These are phyloP conservation scores for Centropyge bicolor DNA, from an alignment of 2,797 vertebrate genomes.

Conservation along the genomic window DNA sequence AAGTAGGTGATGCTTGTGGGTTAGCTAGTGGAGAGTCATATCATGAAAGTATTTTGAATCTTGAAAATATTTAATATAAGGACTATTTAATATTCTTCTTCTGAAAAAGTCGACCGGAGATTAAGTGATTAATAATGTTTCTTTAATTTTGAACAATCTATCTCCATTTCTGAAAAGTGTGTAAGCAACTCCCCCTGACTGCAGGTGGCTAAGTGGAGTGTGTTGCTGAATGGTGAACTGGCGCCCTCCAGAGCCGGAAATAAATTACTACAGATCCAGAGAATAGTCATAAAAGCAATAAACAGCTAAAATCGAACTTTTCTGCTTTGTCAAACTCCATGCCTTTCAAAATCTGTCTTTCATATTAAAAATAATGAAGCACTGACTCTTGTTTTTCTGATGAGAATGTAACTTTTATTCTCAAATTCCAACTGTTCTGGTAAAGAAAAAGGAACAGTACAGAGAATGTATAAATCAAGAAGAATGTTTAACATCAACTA, in stretches of 20 bases:
- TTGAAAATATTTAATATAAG: no score
- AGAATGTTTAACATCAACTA: conserved; percentile 19
- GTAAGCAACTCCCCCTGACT: no score
- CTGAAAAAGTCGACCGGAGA: no score
- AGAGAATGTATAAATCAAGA: conserved; percentile 20
- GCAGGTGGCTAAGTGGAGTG: no score
- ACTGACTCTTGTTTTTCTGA: conserved; percentile 1
- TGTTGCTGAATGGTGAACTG: not conserved
- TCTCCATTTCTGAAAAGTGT: no score
- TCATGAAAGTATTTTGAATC: no score
- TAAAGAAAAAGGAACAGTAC: conserved; percentile 31
- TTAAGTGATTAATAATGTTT: no score
- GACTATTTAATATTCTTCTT: no score
- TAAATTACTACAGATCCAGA: not conserved
- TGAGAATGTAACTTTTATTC: conserved; percentile 67
- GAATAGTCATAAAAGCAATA: not conserved
- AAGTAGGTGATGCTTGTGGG: no score
- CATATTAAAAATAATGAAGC: not conserved
- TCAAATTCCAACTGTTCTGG: conserved; percentile 26
- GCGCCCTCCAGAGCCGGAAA: conserved; percentile 11
- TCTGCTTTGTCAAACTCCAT: not conserved
- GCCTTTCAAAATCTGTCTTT: not conserved
- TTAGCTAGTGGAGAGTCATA: no score
- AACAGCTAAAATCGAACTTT: no score
- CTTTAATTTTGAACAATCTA: no score